Evolutionary conservation across 1,140 invertebrate genomes (phyloP), one percentile per base, ranked within the genome.

Genomic region (Drosophila sp.): DNA sequence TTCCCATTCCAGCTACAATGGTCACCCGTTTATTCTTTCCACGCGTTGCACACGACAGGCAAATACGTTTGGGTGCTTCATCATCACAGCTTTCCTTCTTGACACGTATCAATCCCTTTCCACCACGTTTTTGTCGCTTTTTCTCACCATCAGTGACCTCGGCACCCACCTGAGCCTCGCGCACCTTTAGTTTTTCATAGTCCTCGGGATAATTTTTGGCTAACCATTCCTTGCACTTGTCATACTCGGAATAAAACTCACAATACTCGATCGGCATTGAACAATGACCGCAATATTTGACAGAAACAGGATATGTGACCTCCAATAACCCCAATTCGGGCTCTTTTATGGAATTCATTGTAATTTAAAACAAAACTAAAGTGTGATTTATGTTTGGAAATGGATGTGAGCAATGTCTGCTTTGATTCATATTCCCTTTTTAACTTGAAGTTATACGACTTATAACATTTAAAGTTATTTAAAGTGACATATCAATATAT

Each of bases 21-120:
- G 98, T 99, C 0, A 99, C 98, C 63, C 96, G 98, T 93, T 99
- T 99, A 94, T 99, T 99, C 92, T 99, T 99, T 43, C 98, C 98
- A 80, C 98, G 94, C 4, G 97, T 97, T 32, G 98, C 96, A 91
- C 97, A 94, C 1, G 96, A 98, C 8, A 99, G 93, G 78, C 95
- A 95, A 4, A 96, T 94, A 25, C 97, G 92, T 89, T 97, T 97
- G 83, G 97, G 97, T 86, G 97, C 96, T 79, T 97, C 96, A 78
- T 96, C 96, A 62, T 93, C 93, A 57, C 92, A 93, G 46, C 4
- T 21, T 7, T 59, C 63, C 46, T 53, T 67, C 16, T 59, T 67
- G 1, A 51, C 11, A 7, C 64, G 54, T 6, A 46, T 4, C 46
- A 59, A 1, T 5, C 63, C 70, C 25, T 67, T 72, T 0, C 70